Conservation (phyloP, 2,888 invertebrate species). For the Gymnosoma rotundatum region DNA sequence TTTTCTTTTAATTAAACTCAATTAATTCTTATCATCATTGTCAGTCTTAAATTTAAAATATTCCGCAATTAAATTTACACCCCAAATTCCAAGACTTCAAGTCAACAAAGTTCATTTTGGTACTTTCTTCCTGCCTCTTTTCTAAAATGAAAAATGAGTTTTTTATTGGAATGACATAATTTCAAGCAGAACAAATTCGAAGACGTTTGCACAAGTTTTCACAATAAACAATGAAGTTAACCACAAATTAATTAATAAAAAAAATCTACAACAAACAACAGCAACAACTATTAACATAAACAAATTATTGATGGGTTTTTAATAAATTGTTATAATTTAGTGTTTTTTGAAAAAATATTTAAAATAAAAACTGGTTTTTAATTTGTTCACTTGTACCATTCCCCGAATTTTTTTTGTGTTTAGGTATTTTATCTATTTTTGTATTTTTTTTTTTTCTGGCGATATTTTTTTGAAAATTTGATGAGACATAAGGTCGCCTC, state of each 20-base stretch:
- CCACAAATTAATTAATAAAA: slow-evolving; percentile 20
- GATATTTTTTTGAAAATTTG: neutral
- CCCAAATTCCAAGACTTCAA: slow-evolving; percentile 43
- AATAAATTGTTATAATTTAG: slow-evolving; percentile 65
- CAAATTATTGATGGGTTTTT: slow-evolving; percentile 68
- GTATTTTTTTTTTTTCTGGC: neutral
- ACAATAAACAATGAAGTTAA: slow-evolving; percentile 35
- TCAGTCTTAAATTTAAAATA: slow-evolving; percentile 7
- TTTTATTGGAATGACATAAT: slow-evolving; percentile 69
- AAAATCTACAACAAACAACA: slow-evolving; percentile 29
- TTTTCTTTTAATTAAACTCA: slow-evolving; percentile 35
- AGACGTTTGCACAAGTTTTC: neutral
- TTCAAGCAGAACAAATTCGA: slow-evolving; percentile 40
- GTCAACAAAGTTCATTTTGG: slow-evolving; percentile 11
- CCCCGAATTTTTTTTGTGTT: neutral
- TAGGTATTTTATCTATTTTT: neutral
- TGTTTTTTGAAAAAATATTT: no score
- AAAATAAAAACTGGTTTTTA: slow-evolving; percentile 38
- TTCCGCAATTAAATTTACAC: slow-evolving; percentile 24
- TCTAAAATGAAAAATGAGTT: slow-evolving; percentile 50
- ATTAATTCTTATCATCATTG: slow-evolving; percentile 13
- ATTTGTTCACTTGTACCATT: neutral
- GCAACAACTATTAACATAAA: slow-evolving; percentile 46
- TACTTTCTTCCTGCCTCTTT: neutral
- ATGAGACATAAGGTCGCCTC: slow-evolving; percentile 53